A percentile compares a stretch with the other conserved stretches of the same genome.
phyloP scores from a whole-genome alignment of 1,140 invertebrate genomes.

The Battus philenor region DNA sequence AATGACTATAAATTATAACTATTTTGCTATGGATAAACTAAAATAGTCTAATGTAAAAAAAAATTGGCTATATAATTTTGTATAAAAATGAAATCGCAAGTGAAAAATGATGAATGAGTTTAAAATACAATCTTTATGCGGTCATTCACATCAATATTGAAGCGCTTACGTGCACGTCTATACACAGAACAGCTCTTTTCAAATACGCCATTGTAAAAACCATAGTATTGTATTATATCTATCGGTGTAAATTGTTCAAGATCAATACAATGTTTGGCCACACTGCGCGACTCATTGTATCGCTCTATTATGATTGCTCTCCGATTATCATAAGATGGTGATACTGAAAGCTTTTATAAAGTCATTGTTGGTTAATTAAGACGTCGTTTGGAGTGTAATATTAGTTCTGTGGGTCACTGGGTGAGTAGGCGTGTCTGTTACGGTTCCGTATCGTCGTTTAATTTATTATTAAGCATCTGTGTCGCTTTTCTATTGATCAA shows the following conservation, averaged over 20 bases:
- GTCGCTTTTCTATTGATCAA: slow-evolving; percentile 18
- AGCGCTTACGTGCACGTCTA: slow-evolving; percentile 43
- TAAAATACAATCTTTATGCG: slow-evolving; percentile 27
- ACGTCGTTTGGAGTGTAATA: slow-evolving; percentile 46
- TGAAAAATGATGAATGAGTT: slow-evolving; percentile 3
- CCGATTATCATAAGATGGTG: slow-evolving; percentile 49
- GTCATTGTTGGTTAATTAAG: slow-evolving; percentile 62
- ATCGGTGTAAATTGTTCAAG: slow-evolving; percentile 47
- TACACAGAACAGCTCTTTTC: slow-evolving; percentile 53
- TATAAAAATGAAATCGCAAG: slow-evolving; percentile 7
- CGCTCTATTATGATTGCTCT: slow-evolving; percentile 35
- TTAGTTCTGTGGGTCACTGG: slow-evolving; percentile 53
- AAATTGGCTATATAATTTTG: slow-evolving; percentile 6
- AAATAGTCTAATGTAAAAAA: no score
- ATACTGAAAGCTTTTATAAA: slow-evolving; percentile 50
- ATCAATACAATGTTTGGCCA: slow-evolving; percentile 46
- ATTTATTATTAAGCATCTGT: slow-evolving; percentile 21
- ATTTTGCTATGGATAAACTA: no score
- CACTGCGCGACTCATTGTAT: slow-evolving; percentile 27
- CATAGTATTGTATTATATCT: slow-evolving; percentile 49
- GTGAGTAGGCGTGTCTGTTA: slow-evolving; percentile 46
- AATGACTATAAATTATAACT: no score
- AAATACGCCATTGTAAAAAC: slow-evolving; percentile 53
- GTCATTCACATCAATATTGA: slow-evolving; percentile 46
- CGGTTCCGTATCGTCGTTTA: slow-evolving; percentile 32